Conservation (phyloP, 2,113 vertebrate species). For the Daboia siamensis region DNA sequence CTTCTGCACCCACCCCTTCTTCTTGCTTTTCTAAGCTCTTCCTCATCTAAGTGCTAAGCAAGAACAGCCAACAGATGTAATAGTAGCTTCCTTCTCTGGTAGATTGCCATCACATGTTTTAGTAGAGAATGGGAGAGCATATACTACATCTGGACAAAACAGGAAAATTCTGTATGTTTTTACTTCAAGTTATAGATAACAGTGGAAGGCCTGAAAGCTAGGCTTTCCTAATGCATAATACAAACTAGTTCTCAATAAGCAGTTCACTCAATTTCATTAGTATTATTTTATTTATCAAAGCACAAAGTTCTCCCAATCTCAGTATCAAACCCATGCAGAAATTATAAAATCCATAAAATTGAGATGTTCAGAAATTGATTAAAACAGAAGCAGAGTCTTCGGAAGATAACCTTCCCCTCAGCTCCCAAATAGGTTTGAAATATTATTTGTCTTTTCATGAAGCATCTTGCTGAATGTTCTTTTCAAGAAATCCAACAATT, state of each 20-base stretch:
- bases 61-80: background rate
- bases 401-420: background rate
- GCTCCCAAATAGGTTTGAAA: background rate
- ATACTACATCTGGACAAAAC: background rate
- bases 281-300: background rate
- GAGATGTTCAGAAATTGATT: background rate
- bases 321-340: background rate
- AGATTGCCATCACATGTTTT: background rate
- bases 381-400: background rate
- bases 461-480: background rate
- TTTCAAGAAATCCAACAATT: background rate
- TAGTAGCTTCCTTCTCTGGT: background rate
- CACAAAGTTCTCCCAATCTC: background rate
- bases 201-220: background rate
- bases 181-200: background rate
- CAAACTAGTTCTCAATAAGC: background rate
- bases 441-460: background rate
- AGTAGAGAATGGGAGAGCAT: background rate
- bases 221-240: background rate
- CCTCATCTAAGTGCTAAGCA: background rate
- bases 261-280: background rate
- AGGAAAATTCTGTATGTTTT: background rate
- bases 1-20: background rate
- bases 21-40: background rate
- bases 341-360: background rate